Percentiles rank a stretch among this genome's conserved stretches.
Evolutionary conservation across 1,140 invertebrate genomes (phyloP).

Genomic region (Zophobas atratus): DNA sequence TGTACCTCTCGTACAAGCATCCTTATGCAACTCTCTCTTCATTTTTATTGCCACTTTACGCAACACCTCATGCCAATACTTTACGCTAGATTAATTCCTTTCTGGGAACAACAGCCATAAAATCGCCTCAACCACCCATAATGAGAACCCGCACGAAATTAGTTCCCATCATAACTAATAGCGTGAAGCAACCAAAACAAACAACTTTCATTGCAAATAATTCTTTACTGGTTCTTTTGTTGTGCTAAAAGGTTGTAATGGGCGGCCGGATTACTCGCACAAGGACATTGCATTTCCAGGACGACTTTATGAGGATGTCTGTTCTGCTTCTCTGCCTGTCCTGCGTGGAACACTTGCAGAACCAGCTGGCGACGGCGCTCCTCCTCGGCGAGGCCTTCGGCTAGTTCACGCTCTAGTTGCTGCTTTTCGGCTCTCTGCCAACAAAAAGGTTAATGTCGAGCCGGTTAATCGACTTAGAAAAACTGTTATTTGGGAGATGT

Average conservation of each 20-base stretch:
- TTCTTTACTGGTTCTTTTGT: conserved; percentile 28
- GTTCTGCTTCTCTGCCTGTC: conserved; percentile 29
- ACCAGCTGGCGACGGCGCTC: conserved; percentile 59
- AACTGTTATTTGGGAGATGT: background rate
- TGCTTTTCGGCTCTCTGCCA: conserved; percentile 62
- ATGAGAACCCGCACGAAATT: conserved; percentile 20
- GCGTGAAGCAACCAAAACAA: conserved; percentile 26
- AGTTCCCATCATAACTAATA: conserved; percentile 17
- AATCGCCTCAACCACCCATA: background rate
- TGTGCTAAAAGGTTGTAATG: conserved; percentile 9
- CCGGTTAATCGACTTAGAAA: background rate
- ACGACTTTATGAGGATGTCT: conserved; percentile 63
- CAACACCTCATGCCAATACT: conserved; percentile 26
- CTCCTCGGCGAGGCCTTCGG: conserved; percentile 61
- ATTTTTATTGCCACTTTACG: conserved; percentile 13
- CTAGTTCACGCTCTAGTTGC: conserved; percentile 61
- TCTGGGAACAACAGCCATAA: background rate
- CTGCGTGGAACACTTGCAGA: conserved; percentile 53
- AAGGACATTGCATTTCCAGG: conserved; percentile 61
- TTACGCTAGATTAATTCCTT: conserved; percentile 4
- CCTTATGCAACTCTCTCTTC: conserved; percentile 21
- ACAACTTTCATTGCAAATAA: conserved; percentile 40
- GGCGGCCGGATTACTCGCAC: conserved; percentile 16
- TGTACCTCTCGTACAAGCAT: conserved; percentile 16
- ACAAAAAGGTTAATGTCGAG: background rate